Base-by-base conservation (phyloP, 2,113 vertebrate species). In the Synchiropus splendidus region DNA sequence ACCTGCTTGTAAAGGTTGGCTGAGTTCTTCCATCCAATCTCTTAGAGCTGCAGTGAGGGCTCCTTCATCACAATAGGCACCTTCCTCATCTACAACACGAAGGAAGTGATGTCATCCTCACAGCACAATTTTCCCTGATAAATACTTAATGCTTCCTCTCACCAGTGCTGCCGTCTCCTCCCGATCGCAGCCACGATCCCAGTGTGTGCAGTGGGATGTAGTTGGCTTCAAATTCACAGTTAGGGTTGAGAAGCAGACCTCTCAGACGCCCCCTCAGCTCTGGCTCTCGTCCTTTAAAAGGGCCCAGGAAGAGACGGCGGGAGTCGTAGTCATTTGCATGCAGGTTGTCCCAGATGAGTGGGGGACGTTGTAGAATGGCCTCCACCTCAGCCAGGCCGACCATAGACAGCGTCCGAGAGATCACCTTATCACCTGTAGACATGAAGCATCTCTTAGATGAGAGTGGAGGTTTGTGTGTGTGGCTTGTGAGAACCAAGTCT, bases 211-310 rank as follows among this genome's bases (percentile, higher is more conserved):
- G 66, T 12, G 89, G 87, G 60, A 91, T 77, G 65, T 86, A 92
- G 61, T 90, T 90, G 74, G 89, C 89, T 77, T 92, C 89, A 54
- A 92, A 89, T 64, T 91, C 89, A 1, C 89, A 91, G 74, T 90
- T 92, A 14, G 89, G 89, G 67, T 92, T 92, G 53, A 90, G 87
- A 16, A 92, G 81, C 48, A 92, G 70, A 2, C 89, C 89, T 0
- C 57, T 61, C 21, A 92, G 77, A 47, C 65, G 76, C 36, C 57
- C 15, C 49, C 66, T 52, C 14, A 90, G 81, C 49, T 75, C 72
- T 0, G 84, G 72, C 17, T 87, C 83, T 3, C 89, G 79, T 4
- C 87, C 89, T 17, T 81, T 89, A 58, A 90, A 92, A 16, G 89
- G 89, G 18, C 89, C 89, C 72, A 92, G 76, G 75, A 91, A 92